phyloP scores from a whole-genome alignment of 2,113 vertebrate genomes.

The Pogonocichla stellata region DNA sequence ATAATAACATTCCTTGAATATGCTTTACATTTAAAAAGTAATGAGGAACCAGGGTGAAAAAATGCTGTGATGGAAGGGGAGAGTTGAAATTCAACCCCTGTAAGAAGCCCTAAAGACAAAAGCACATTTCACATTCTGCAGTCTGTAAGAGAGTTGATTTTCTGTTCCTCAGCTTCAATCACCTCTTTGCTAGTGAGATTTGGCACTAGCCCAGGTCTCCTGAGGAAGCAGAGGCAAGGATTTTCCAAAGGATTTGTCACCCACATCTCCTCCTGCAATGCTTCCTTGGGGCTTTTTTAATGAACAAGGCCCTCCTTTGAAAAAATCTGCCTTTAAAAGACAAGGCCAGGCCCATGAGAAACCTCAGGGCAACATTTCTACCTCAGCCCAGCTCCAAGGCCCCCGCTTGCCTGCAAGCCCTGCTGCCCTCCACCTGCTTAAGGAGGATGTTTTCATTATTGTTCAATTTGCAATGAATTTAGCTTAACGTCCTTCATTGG shows the following conservation, averaged over 20 bases:
- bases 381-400: not conserved
- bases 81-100: not conserved
- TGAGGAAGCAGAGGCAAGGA: constrained; percentile 15
- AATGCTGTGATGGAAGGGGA: not conserved
- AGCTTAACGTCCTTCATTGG: constrained; percentile 36
- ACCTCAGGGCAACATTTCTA: not conserved
- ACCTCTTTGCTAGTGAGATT: not conserved
- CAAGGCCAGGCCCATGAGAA: not conserved
- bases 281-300: not conserved
- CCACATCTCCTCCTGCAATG: not conserved
- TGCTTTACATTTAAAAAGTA: not conserved
- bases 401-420: not conserved
- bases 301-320: not conserved
- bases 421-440: not conserved
- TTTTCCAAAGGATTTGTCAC: constrained; percentile 50
- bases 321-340: not conserved
- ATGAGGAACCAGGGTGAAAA: not conserved
- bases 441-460: constrained; percentile 22
- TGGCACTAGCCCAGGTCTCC: constrained; percentile 31
- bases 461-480: constrained; percentile 30
- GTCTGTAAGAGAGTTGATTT: not conserved
- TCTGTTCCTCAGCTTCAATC: constrained; percentile 19
- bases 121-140: not conserved
- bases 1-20: not conserved
- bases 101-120: constrained; percentile 7